Base-by-base conservation (phyloP, 2,888 invertebrate species). In the Eristalis arbustorum region DNA sequence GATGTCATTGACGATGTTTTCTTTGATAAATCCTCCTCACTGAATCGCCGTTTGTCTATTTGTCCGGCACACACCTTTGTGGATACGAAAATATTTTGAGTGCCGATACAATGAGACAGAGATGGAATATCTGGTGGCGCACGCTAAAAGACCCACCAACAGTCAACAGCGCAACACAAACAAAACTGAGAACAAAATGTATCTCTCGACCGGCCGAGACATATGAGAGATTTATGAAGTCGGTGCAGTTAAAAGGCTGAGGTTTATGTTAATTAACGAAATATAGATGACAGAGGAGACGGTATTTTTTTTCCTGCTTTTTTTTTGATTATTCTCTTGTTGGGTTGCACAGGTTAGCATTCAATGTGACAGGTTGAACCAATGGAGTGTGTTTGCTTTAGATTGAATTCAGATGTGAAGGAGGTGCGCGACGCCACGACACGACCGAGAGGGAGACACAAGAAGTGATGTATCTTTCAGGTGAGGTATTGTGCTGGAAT, bases 241-340 rank as follows among this genome's bases (percentile, higher is more conserved):
- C 85, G 81, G 81, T 74, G 77, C 56, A 72, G 80, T 62, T 82
- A 66, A 85, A 78, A 85, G 85, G 74, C 71, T 75, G 31, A 82
- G 78, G 42, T 75, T 83, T 87, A 87, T 87, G 87, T 28, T 87
- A 87, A 87, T 83, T 87, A 83, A 78, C 71, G 67, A 87, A 78
- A 82, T 74, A 78, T 82, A 78, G 85, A 82, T 82, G 85, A 87
- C 82, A 82, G 74, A 69, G 62, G n/a, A 56, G 62, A 56, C 14
- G 22, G 22, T 40, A 5, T 37, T 25, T 75, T 56, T 57, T n/a
- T 2, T 42, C 2, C 18, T n/a, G 64, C 42, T 37, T 57, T 40
- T 72, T 63, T n/a, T 23, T 63, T 28, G 5, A 23, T 63, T 28
- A 31, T 31, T 13, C 3, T 37, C 40, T 49, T 49, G 49, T 49